phyloP scores from a whole-genome alignment of 2,113 vertebrate genomes.

The Numida meleagris region DNA sequence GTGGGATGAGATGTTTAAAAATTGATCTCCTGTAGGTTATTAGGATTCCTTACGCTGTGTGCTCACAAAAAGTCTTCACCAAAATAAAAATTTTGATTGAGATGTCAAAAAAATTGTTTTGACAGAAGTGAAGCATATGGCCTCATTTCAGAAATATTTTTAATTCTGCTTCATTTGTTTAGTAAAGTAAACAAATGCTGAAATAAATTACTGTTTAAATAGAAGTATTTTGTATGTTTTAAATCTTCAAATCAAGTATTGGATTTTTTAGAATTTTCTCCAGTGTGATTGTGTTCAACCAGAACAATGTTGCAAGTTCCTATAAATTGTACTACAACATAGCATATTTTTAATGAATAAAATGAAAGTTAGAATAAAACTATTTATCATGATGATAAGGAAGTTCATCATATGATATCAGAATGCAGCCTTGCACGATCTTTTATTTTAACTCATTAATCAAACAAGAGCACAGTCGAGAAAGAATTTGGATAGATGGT shows the following conservation, averaged over 20 bases:
- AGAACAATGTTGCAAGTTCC: not conserved
- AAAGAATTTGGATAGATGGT: not conserved
- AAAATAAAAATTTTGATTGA: not conserved
- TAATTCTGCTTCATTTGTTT: not conserved
- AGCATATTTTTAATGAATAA: not conserved
- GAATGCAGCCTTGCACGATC: rapidly evolving
- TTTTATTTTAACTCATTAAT: not conserved
- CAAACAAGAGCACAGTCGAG: not conserved
- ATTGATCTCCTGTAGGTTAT: not conserved
- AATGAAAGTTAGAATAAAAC: not conserved
- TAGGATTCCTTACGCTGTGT: not conserved
- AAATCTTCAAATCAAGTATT: not conserved
- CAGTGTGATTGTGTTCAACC: not conserved
- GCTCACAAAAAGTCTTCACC: not conserved
- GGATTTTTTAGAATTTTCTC: not conserved
- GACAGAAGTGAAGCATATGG: not conserved
- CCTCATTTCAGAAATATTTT: not conserved
- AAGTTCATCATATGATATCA: not conserved
- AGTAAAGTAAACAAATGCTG: not conserved
- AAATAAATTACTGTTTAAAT: not conserved
- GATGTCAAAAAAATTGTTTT: not conserved
- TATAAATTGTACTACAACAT: not conserved
- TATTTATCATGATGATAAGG: not conserved
- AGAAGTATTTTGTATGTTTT: not conserved
- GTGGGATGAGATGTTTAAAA: not conserved